These are phyloP conservation scores for Gryllus longicercus DNA, from an alignment of 2,888 invertebrate genomes.

Conservation along the genomic window DNA sequence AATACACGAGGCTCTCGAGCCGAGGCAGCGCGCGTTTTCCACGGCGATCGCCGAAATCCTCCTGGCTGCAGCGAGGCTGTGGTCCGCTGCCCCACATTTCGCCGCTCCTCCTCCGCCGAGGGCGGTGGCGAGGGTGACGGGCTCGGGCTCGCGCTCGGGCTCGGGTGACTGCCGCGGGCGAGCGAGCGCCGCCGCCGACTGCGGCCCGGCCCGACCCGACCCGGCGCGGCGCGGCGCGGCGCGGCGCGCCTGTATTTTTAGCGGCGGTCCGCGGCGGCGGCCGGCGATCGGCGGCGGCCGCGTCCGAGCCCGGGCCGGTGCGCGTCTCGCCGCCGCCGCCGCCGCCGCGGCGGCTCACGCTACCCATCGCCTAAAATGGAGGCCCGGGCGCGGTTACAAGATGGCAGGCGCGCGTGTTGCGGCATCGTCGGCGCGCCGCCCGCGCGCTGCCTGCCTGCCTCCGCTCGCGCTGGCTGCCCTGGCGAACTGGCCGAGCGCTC, in stretches of 20 bases:
- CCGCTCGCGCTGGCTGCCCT: not conserved
- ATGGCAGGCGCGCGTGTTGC: slow-evolving; percentile 32
- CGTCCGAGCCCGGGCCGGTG: not conserved
- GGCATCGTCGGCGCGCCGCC: not conserved
- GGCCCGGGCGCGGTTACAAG: slow-evolving; percentile 40
- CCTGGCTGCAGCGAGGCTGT: no score
- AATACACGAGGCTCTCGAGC: no score
- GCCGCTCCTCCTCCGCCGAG: not conserved
- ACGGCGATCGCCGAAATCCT: no score
- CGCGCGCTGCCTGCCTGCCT: not conserved
- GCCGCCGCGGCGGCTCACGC: slow-evolving; percentile 37
- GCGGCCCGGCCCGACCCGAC: no score
- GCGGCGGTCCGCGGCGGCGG: not conserved
- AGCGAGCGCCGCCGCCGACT: not conserved
- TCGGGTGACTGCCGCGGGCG: not conserved
- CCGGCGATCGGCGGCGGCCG: not conserved
- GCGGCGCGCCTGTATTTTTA: slow-evolving; percentile 2
- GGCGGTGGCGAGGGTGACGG: not conserved
- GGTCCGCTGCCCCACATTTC: not conserved
- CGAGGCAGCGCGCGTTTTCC: no score
- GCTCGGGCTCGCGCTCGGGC: not conserved
- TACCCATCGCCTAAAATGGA: slow-evolving; percentile 48
- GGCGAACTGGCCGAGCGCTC: not conserved
- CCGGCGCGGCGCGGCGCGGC: not conserved
- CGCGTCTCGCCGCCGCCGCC: not conserved